A percentile compares a stretch with the other conserved stretches of the same genome.
These are phyloP conservation scores for Listronotus oregonensis DNA, from an alignment of 1,140 invertebrate species.

Conservation along the genomic window DNA sequence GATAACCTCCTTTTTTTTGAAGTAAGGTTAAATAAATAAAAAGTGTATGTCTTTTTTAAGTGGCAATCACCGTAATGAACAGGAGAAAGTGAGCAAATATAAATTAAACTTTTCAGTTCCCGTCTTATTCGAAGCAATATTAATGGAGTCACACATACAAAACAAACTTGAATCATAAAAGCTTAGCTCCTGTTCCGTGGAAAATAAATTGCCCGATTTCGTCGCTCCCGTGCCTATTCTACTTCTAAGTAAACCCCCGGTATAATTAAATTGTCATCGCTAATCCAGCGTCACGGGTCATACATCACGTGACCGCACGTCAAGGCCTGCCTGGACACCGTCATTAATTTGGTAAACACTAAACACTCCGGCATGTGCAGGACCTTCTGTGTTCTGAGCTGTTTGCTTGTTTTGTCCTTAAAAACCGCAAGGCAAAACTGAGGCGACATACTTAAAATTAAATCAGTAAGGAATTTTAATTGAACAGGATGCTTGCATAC, in stretches of 20 bases:
- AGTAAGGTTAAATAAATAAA: too few species aligned
- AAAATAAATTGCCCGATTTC: conserved; percentile 38
- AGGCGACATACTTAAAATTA: too few species aligned
- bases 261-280: conserved; percentile 53
- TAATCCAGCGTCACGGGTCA: conserved; percentile 48
- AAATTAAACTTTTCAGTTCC: too few species aligned
- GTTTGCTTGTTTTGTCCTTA: conserved; percentile 2
- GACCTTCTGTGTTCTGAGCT: conserved; percentile 1
- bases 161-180: background rate
- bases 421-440: background rate
- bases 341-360: conserved; percentile 44
- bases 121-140: too few species aligned
- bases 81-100: too few species aligned
- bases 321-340: conserved; percentile 44
- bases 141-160: conserved; percentile 11
- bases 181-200: background rate
- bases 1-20: too few species aligned
- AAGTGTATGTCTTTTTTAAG: too few species aligned
- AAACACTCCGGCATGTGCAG: background rate
- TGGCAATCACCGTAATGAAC: too few species aligned
- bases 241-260: conserved; percentile 44
- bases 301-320: conserved; percentile 52
- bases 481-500: too few species aligned
- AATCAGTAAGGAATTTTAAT: too few species aligned
- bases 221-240: conserved; percentile 34